Base-by-base conservation (phyloP, 2,888 invertebrate genomes). In the Conistra vaccinii region DNA sequence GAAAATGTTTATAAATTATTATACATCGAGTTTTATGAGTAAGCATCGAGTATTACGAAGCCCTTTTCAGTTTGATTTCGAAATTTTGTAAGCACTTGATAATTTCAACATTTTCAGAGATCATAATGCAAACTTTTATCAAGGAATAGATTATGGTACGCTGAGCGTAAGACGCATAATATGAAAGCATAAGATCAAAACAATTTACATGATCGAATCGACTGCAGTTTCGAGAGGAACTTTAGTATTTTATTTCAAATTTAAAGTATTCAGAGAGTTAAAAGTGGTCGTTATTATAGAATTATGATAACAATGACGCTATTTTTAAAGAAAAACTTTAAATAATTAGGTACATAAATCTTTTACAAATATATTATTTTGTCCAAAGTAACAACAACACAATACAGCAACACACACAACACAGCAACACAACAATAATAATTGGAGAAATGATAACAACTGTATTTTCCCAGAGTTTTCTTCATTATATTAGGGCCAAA, bases 101-200 rank as follows among this genome's bases (percentile, higher is more conserved):
- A 55, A 48, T 10, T 65, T 20, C 32, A 76, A 53, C 17, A 73
- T 51, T 74, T 51, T 42, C 23, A 26, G 32, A 12, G 3, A 32
- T 32, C 10, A 42, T 17, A 26, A 72, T 45, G 26, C 10, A 17
- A 32, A 45, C 17, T 73, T 58, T 9, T 58, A 72, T 23, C 26
- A 39, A 73, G 14, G 74, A 74, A 48, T 74, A 73, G 0, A 74
- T 74, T 39, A 58, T 9, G 29, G 35, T 39, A 35, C 14, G 39
- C 20, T 72, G 17, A 58, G 29, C 48, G 7, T 58, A 57, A 3
- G 35, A n/a, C 51, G 14, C 26, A 26, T 53, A 42, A 17, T 55
- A 32, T 32, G 17, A 42, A n/a, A 39, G 39, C n/a, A 32, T 32
- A 74, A 20, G 29, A 60, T 51, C 20, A 20, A 45, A 72, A 48